Percentiles rank a stretch among this genome's conserved stretches.
These are phyloP conservation scores for Atethmia centrago DNA, from an alignment of 2,888 invertebrate genomes.

Conservation along the genomic window DNA sequence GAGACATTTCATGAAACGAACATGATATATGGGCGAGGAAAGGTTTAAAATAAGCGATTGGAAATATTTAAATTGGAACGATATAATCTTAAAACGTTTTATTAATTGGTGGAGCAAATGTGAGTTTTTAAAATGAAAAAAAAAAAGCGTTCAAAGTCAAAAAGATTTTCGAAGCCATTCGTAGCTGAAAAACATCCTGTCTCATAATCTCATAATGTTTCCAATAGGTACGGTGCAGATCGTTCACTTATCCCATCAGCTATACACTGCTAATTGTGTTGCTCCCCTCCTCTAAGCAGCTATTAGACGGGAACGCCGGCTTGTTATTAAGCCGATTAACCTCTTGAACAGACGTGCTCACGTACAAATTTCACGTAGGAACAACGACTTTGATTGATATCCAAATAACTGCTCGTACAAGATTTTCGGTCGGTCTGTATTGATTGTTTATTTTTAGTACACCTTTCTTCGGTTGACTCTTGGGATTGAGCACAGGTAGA, in stretches of 20 bases:
- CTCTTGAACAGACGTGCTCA: conserved; percentile 62
- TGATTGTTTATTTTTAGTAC: conserved; percentile 59
- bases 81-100: not conserved
- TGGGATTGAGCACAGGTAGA: conserved; percentile 18
- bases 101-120: conserved; percentile 22
- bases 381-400: conserved; percentile 54
- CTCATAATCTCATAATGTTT: conserved; percentile 36
- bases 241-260: conserved; percentile 47
- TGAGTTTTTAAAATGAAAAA: conserved; percentile 10
- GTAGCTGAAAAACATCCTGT: conserved; percentile 6
- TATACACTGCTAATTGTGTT: conserved; percentile 73
- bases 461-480: conserved; percentile 37
- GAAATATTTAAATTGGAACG: conserved; percentile 3
- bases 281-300: conserved; percentile 62
- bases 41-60: conserved; percentile 18
- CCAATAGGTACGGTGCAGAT: conserved; percentile 35
- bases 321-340: conserved; percentile 72
- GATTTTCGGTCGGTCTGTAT: conserved; percentile 39
- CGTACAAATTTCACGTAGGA: conserved; percentile 59
- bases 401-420: conserved; percentile 53
- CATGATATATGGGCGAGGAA: conserved; percentile 24
- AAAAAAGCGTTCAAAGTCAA: conserved; percentile 5
- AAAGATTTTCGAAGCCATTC: not conserved
- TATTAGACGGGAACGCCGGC: conserved; percentile 64
- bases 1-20: conserved; percentile 34